Percentiles rank a stretch among this genome's conserved stretches.
These are phyloP conservation scores for Zaprionus gabonicus DNA, from an alignment of 1,140 invertebrate species.

Conservation along the genomic window DNA sequence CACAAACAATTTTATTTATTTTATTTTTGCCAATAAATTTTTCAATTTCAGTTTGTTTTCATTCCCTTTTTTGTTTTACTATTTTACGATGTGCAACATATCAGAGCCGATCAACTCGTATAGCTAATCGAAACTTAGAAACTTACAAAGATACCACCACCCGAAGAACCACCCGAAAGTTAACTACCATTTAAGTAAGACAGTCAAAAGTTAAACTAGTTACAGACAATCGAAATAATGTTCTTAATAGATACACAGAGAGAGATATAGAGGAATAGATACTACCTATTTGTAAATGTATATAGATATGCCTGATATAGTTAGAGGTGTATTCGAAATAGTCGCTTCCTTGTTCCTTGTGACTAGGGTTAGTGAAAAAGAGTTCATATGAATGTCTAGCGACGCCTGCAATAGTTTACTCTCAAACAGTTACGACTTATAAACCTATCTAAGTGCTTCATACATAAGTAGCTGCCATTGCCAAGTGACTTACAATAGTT, in stretches of 20 bases:
- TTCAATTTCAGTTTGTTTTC: constrained; percentile 34
- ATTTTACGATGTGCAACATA: constrained; percentile 37
- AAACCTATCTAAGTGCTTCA: constrained; percentile 39
- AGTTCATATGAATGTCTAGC: constrained; percentile 31
- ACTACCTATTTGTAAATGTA: constrained; percentile 21
- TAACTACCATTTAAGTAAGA: constrained; percentile 71
- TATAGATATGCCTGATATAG: constrained; percentile 23
- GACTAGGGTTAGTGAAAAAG: constrained; percentile 66
- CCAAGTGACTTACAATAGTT: constrained; percentile 56
- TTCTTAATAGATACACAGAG: constrained; percentile 16
- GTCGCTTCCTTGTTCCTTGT: constrained; percentile 71
- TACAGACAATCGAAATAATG: constrained; percentile 69
- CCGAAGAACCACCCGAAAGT: constrained; percentile 57
- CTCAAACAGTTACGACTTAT: constrained; percentile 5
- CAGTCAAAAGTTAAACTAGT: constrained; percentile 55
- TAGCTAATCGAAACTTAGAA: constrained; percentile 47
- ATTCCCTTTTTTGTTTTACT: constrained; percentile 7
- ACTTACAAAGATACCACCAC: constrained; percentile 63
- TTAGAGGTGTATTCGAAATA: constrained; percentile 43
- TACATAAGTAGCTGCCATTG: constrained; percentile 43
- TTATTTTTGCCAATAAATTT: constrained; percentile 77
- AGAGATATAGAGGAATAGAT: neutral
- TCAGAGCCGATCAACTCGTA: constrained; percentile 57
- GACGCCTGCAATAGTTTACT: constrained; percentile 30
- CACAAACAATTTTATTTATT: constrained; percentile 69